Evolutionary conservation across 2,888 invertebrate species (phyloP), one percentile per base, ranked within the genome.

Genomic region (Scaptomyza polygonia): DNA sequence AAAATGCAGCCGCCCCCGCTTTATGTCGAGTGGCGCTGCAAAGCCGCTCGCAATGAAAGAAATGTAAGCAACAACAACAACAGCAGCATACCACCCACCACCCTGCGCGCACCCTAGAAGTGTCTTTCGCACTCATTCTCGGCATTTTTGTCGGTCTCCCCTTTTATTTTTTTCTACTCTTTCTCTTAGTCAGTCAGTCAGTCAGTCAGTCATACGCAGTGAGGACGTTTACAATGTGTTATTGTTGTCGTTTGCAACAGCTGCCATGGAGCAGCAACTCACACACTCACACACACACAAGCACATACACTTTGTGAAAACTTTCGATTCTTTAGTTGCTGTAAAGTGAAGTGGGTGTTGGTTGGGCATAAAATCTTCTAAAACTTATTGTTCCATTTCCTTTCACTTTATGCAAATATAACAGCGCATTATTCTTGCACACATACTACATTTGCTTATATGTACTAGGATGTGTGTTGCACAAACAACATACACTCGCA

Each of bases 351-450:
- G 57, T n/a, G 36, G 43, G 44, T 16, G n/a, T 11, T 8, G 25
- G 27, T 36, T 47, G 67, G 18, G 63, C 48, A 52, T 49, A 48
- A 62, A 79, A 67, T 80, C 78, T 68, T 83, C 69, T 80, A 70
- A 76, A 81, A 86, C 81, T 75, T 84, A 87, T 86, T 85, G 86
- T 85, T 70, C 67, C 79, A 79, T 86, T 84, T 84, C 88, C 84
- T 73, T 85, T 76, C 77, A 78, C 74, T 77, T 88, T 79, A 87
- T 87, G 88, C 62, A 84, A 87, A 86, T 87, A 83, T 70, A 74
- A 78, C 54, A 72, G 68, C 66, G 58, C 67, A 72, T 74, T 81
- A 72, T 84, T 67, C 83, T 66, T 51, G 63, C 62, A 49, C 52
- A n/a, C 16, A 70, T 36, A 34, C 34, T 34, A 36, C 36, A 63